Evolutionary conservation across 2,113 vertebrate genomes (phyloP).

Genomic region (Sphyrna mokarran): DNA sequence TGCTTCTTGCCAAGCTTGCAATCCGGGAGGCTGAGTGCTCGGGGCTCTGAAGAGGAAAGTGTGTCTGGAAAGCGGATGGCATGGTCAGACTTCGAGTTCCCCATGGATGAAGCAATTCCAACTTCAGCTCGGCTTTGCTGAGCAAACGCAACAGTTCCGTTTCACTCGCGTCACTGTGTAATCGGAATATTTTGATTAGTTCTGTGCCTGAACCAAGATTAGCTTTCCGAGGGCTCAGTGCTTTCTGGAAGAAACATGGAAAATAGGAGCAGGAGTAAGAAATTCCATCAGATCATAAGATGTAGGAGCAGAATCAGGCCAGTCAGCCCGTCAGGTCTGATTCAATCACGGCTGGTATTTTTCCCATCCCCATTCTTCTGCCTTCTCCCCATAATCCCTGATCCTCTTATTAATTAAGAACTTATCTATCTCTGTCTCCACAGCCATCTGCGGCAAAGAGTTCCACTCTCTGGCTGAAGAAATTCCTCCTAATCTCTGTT

Average conservation of each 20-base stretch:
- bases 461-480: no score
- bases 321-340: no score
- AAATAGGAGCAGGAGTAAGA: no score
- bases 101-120: constrained; percentile 45
- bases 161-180: background rate
- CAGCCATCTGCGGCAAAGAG: no score
- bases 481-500: no score
- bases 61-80: constrained; percentile 40
- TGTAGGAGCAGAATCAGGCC: no score
- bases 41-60: constrained; percentile 39
- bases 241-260: background rate
- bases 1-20: constrained; percentile 6
- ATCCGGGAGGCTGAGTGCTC: background rate
- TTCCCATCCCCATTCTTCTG: no score
- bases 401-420: no score
- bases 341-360: no score
- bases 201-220: background rate
- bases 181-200: background rate
- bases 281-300: no score
- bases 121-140: constrained; percentile 39
- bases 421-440: no score
- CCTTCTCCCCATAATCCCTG: no score
- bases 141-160: background rate
- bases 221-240: background rate
- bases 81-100: constrained; percentile 45